These are phyloP conservation scores for Murina feae DNA, from an alignment of 2,113 vertebrate species.

Conservation along the genomic window DNA sequence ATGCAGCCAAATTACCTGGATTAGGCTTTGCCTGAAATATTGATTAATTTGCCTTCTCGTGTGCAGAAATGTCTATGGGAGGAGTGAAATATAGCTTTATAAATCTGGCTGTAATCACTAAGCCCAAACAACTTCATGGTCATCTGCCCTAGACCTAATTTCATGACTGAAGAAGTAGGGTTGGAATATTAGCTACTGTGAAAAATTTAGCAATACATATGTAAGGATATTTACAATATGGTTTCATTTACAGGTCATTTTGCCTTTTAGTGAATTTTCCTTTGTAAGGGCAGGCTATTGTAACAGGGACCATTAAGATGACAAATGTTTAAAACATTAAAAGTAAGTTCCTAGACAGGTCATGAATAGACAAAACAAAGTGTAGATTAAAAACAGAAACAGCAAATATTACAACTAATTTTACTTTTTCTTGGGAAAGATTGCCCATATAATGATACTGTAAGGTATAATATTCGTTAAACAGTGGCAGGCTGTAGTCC, in stretches of 20 bases:
- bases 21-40: neutral
- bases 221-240: conserved; percentile 17
- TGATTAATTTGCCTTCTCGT: neutral
- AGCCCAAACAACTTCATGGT: neutral
- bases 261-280: neutral
- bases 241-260: conserved; percentile 52
- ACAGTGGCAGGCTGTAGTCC: neutral
- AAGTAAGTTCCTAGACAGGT: neutral
- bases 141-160: neutral
- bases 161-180: neutral
- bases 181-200: neutral
- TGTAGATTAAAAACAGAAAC: conserved; percentile 15
- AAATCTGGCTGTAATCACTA: neutral
- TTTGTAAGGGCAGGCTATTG: conserved; percentile 35
- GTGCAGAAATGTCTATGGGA: neutral
- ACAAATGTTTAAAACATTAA: neutral
- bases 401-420: conserved; percentile 12
- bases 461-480: neutral
- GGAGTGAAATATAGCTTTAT: neutral
- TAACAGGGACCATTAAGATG: conserved; percentile 40
- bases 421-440: neutral
- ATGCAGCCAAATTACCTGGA: neutral
- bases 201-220: conserved; percentile 17
- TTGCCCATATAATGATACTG: neutral
- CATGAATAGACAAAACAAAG: conserved; percentile 53